Evolutionary conservation across 2,113 vertebrate species (phyloP), one percentile per base, ranked within the genome.

Genomic region (Phyllostomus discolor): DNA sequence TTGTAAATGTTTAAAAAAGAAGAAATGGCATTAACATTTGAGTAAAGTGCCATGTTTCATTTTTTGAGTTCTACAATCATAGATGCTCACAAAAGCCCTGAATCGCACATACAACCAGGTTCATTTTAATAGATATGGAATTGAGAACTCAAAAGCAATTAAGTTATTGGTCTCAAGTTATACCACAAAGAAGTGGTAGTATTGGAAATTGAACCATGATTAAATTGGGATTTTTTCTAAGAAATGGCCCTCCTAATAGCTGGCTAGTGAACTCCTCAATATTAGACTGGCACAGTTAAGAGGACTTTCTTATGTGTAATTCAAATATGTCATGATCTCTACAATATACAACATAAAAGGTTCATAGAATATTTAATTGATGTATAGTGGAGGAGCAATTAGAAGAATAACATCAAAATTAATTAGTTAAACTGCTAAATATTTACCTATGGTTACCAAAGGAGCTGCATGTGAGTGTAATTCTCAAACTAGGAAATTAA

Each of bases 381-480:
- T 93, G 38, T 0, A 89, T 1, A 83, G n/a, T 52, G 48, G 10
- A 79, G 10, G n/a, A 67, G 4, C 1, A 17, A 94, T 80, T 87
- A 16, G 80, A 41, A 90, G 24, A 12, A 54, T 85, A 83, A 41
- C 1, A 57, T 52, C 1, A 7, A 94, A 90, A 54, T 75, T 64
- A 85, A 73, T 43, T 72, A 75, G 38, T 48, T 90, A 66, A 85
- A 9, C 31, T 48, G 38, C 4, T 72, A 94, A 94, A 80, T 50
- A 90, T 38, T 35, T 81, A 8, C 0, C 75, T 54, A 82, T 6
- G 1, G 26, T 92, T 94, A 79, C 1, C 50, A 90, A 94, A 90
- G 0, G 1, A 80, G 38, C 83, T 73, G 0, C 22, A 0, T 22
- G 0, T 46, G 50, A 78, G 20, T 0, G 0, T 70, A 35, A 31